Evolutionary conservation across 2,888 invertebrate genomes (phyloP).

Genomic region (Amphipoea lucens): DNA sequence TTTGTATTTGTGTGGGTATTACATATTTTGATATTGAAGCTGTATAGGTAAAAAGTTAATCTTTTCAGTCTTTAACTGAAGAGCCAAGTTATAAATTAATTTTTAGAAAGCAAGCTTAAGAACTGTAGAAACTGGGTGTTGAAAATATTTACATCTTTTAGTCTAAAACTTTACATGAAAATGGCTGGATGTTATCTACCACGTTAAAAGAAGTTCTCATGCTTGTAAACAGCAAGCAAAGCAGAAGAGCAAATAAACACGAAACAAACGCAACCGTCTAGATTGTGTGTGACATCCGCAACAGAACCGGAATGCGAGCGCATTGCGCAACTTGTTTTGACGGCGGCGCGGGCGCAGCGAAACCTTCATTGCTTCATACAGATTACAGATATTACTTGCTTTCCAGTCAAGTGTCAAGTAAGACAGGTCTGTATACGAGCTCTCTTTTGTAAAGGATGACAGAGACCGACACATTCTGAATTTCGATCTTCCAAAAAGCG

Average conservation of each 20-base stretch:
- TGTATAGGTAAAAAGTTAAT: not conserved
- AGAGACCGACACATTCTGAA: not conserved
- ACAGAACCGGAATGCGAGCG: constrained; percentile 80
- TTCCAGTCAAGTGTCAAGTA: constrained; percentile 62
- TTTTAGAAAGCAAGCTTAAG: not conserved
- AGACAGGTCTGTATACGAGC: constrained; percentile 55
- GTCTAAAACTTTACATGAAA: not conserved
- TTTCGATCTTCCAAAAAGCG: constrained; percentile 7
- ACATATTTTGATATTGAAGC: constrained; percentile 9
- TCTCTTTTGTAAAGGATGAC: constrained; percentile 38
- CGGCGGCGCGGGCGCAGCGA: constrained; percentile 69
- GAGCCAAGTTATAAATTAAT: not conserved
- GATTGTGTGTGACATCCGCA: constrained; percentile 72
- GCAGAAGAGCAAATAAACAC: constrained; percentile 60
- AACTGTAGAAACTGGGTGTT: not conserved
- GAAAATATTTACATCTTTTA: constrained; percentile 9
- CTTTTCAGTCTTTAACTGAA: not conserved
- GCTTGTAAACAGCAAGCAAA: constrained; percentile 20
- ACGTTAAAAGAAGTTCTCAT: not conserved
- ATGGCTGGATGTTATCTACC: not conserved
- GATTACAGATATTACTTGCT: constrained; percentile 69
- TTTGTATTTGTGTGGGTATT: constrained; percentile 12
- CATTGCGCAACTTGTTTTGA: constrained; percentile 86
- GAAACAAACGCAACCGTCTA: constrained; percentile 65
- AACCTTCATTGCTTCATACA: constrained; percentile 76